Evolutionary conservation across 2,888 invertebrate genomes (phyloP), one percentile per base, ranked within the genome.

Genomic region (Alloplasta piceator): DNA sequence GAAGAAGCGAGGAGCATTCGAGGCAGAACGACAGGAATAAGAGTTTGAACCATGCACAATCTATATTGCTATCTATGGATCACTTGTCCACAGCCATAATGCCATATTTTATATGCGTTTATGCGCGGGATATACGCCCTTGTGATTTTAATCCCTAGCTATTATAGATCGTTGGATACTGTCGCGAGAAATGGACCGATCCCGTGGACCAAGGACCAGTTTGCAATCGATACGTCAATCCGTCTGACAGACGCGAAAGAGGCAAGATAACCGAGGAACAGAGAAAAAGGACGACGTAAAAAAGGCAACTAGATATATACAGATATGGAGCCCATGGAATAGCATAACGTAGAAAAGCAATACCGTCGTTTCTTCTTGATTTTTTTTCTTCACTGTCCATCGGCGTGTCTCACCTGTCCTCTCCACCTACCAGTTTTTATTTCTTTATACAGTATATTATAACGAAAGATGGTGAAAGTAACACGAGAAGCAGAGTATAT

Each of bases 201-300:
- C 36, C 41, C 39, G 48, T 55, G 14, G 26, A 61, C 70, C 77
- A 52, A 16, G 14, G 58, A 72, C 50, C 70, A 50, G 80, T 60
- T 36, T 48, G 79, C 80, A 90, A 91, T 91, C 90, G 89, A 91
- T 91, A 89, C 88, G 88, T 91, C 90, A 89, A 88, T 89, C 87
- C 87, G 85, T 83, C 78, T 81, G 82, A 75, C 39, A 38, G 76
- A 75, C 78, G 77, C 77, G 79, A 78, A 83, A 83, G 80, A 85
- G 64, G 60, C 80, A 26, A 26, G 82, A 80, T 78, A 78, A 64
- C 64, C 61, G 63, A 67, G 38, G 58, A 73, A 64, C 61, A 56
- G 38, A 14, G 43, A 76, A 82, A 84, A 82, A 83, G 63, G 80
- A 64, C 46, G 68, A 76, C 14, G 14, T 46, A 41, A 50, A 71